Conservation (phyloP, 2,113 vertebrate genomes). For the Silurus asotus region DNA sequence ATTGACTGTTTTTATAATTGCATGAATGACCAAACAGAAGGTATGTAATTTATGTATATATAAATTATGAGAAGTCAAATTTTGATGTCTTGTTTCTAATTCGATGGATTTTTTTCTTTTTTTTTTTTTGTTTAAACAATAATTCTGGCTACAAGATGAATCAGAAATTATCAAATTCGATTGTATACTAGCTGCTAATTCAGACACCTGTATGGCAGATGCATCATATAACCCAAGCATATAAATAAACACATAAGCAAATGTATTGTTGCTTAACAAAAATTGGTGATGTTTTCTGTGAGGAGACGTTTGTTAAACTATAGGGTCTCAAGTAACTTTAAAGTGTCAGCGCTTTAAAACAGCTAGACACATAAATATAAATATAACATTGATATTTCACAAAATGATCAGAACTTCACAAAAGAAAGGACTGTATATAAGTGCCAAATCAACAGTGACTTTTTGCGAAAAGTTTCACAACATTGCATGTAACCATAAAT, state of each 20-base stretch:
- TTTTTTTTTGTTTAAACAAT: not conserved
- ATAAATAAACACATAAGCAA: too few species aligned
- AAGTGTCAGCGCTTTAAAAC: not conserved
- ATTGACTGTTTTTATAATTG: not conserved
- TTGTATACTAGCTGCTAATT: not conserved
- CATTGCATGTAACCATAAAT: not conserved
- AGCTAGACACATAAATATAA: not conserved
- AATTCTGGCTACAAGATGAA: not conserved
- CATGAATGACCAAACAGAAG: not conserved
- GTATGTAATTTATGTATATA: too few species aligned
- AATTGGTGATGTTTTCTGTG: not conserved
- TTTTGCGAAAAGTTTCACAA: not conserved
- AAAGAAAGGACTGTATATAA: not conserved
- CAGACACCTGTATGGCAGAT: not conserved
- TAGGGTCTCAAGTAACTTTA: too few species aligned
- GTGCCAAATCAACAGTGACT: not conserved
- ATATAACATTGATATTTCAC: too few species aligned
- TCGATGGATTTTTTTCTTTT: not conserved
- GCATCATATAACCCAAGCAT: too few species aligned
- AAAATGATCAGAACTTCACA: not conserved
- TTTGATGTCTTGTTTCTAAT: not conserved
- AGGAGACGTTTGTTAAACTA: not conserved
- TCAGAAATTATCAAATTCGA: not conserved
- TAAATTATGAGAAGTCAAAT: not conserved
- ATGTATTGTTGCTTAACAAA: too few species aligned